Base-by-base conservation (phyloP, 1,140 invertebrate genomes). In the Ectropis grisescens region DNA sequence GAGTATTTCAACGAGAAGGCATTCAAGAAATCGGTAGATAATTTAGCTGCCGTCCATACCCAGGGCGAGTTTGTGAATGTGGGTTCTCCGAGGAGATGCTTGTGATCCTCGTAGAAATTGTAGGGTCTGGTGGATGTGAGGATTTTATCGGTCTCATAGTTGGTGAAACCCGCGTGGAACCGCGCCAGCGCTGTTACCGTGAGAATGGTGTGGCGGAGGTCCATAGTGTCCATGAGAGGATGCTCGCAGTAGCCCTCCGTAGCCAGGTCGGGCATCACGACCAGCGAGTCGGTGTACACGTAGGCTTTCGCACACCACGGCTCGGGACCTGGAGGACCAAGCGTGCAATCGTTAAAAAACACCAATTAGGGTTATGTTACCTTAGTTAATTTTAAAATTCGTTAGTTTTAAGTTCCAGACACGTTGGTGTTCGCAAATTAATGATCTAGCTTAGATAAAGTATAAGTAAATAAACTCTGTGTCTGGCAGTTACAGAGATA, bases 141-240 rank as follows among this genome's bases (percentile, higher is more conserved):
- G 8, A 15, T 51, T 23, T 48, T 55, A 11, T 44, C 51, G 0
- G 61, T 56, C 15, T 55, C 38, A 22, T 61, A 67, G 43, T 68
- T 70, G 4, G 59, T 48, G 23, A 55, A 57, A 2, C 55, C 44
- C 2, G 75, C 71, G 37, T 80, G 75, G 29, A 68, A 74, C n/a
- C 53, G 55, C 8, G 75, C 75, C 2, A 74, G 2, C 3, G 65
- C 33, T 0, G 50, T 32, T 0, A 47, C 24, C 0, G 49, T 36
- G 0, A 59, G 12, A 7, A 60, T 19, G 0, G 53, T 39, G 36
- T 80, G 69, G 1, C 47, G 33, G 2, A 55, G 28, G 28, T 62
- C 61, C 0, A 72, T 36, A n/a, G 43, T 59, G 11, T 61, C 40
- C 0, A 43, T 11, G 13, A 37, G 30, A 0, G 53, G 44, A 1